These are phyloP conservation scores for Diadophis punctatus DNA, from an alignment of 2,113 vertebrate genomes.

Conservation along the genomic window DNA sequence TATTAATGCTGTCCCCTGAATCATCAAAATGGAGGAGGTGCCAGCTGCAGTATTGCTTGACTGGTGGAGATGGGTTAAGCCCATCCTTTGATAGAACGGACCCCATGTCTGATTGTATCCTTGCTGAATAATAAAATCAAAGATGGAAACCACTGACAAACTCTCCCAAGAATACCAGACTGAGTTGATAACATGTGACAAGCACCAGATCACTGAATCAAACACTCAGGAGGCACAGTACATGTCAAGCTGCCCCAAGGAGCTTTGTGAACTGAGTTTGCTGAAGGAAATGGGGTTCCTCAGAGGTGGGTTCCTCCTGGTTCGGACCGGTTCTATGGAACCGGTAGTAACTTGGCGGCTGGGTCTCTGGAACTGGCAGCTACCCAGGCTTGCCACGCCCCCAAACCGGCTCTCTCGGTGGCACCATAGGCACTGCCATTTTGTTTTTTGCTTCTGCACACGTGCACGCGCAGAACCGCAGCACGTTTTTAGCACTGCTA, in stretches of 20 bases:
- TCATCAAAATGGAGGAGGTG: background rate
- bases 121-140: slow-evolving; percentile 28
- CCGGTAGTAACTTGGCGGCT: no score
- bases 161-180: slow-evolving; percentile 40
- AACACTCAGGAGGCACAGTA: slow-evolving; percentile 29
- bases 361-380: no score
- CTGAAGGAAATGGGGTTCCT: slow-evolving; percentile 33
- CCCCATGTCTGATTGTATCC: background rate
- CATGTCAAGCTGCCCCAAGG: slow-evolving; percentile 42
- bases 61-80: background rate
- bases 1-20: background rate
- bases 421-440: no score
- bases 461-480: no score
- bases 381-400: no score
- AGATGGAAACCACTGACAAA: slow-evolving; percentile 29
- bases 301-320: no score
- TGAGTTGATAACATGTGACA: slow-evolving; percentile 39
- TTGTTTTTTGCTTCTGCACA: no score
- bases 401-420: no score
- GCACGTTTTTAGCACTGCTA: no score
- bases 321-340: no score
- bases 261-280: slow-evolving; percentile 42
- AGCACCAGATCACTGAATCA: slow-evolving; percentile 44
- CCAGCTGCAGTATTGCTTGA: background rate
- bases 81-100: background rate